Base-by-base conservation (phyloP, 2,888 invertebrate species). In the Ectemnius lituratus region DNA sequence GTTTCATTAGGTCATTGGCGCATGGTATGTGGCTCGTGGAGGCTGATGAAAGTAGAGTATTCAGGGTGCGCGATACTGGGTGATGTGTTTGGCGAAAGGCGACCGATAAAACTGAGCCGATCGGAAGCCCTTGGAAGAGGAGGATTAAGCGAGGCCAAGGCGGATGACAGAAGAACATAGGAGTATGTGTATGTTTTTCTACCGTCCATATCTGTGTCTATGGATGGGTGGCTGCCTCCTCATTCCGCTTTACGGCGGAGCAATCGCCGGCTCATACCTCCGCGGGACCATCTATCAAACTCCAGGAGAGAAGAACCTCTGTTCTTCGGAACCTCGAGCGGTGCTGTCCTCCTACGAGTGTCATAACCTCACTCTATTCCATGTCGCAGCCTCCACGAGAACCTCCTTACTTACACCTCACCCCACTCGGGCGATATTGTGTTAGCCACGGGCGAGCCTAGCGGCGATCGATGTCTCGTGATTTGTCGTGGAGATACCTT, bases 281-380 rank as follows among this genome's bases (percentile, higher is more conserved):
- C 76, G 77, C 78, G 70, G 78, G 81, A 82, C 70, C 81, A 86
- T 86, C 84, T 85, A 86, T 86, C 86, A 85, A 84, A 76, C 80
- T 76, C 73, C 79, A 80, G 80, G 79, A 81, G 78, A 83, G 79
- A 84, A 75, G 77, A 80, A 78, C 78, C 84, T 77, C 83, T 80
- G 76, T 83, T 81, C 80, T 70, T 80, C 52, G 52, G 37, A 80
- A 77, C 75, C 79, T 78, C 37, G 37, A 78, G 78, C 77, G 75
- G 73, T 37, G 37, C 37, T 37, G 75, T 78, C 80, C 80, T 79
- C 84, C 84, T 82, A 83, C 81, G 81, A 83, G 79, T 82, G 83
- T 85, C 80, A 72, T 85, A 83, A 85, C 83, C 85, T 79, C 64
- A 68, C 75, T 69, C 74, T 84, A 85, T 76, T 76, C 83, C 74